Base-by-base conservation (phyloP, 2,888 invertebrate genomes). In the Dicyrtomina minuta region DNA sequence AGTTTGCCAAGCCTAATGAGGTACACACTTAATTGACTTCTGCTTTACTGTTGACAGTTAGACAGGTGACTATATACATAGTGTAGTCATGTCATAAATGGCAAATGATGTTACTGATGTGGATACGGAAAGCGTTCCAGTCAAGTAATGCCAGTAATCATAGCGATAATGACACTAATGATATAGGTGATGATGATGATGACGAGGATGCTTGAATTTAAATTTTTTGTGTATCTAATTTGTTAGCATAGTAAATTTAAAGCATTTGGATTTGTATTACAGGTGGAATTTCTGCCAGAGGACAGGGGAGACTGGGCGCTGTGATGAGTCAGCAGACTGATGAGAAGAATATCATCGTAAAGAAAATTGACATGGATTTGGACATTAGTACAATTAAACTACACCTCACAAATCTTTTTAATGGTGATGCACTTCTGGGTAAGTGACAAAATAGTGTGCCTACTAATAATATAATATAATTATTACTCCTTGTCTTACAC, bases 341-440 rank as follows among this genome's bases (percentile, higher is more conserved):
- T 39, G 39, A 13, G 5, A 73, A 74, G 39, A 70, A 51, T 61
- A 64, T 77, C n/a, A 66, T 70, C 27, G 66, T 77, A 41, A 72
- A 61, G 49, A 74, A 71, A 66, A 74, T 74, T 41, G 72, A 74
- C 10, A 66, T 76, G 27, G 74, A 76, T 67, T 69, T 77, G 64
- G 74, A 74, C 67, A 74, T 77, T 39, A 72, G 70, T 10, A 70
- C 68, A 0, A 74, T 77, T 58, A 75, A 76, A 71, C 72, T 77
- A 41, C 73, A 74, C 53, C 69, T 77, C 17, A 75, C 74, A 24
- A 75, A 75, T 70, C 67, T 77, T 20, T 85, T 91, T 72, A 91
- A 91, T 81, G 87, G 88, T 61, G 89, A 89, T 79, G 90, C 89
- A 77, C 86, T 91, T 68, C 88, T 92, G 78, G 91, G 91, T 87